Conservation (phyloP, 2,888 invertebrate species). For the Drosophila putrida region DNA sequence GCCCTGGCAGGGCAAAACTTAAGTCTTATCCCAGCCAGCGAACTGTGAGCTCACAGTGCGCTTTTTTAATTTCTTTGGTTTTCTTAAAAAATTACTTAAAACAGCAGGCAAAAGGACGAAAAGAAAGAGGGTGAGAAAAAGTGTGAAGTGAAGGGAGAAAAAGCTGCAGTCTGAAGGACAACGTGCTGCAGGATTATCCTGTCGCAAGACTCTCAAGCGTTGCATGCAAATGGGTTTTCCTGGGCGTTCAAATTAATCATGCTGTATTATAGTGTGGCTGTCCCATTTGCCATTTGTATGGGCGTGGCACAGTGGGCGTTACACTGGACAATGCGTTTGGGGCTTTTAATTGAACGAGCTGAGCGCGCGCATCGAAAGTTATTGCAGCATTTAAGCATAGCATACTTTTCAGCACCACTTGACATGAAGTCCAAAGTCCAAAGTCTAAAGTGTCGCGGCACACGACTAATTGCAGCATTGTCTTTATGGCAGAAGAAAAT, state of each 20-base stretch:
- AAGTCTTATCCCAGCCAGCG: conserved; percentile 67
- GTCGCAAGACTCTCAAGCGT: conserved; percentile 58
- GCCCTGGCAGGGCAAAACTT: conserved; percentile 57
- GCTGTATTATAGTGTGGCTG: conserved; percentile 45
- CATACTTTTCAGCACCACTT: conserved; percentile 53
- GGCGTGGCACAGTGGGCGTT: conserved; percentile 17
- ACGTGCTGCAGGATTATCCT: conserved; percentile 67
- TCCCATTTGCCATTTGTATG: background rate
- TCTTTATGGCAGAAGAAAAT: conserved; percentile 29
- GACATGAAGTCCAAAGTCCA: conserved; percentile 31
- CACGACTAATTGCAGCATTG: conserved; percentile 68
- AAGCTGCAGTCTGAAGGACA: conserved; percentile 36
- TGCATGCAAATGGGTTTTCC: conserved; percentile 65
- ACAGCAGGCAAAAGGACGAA: conserved; percentile 9
- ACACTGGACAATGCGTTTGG: conserved; percentile 31
- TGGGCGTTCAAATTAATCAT: conserved; percentile 73
- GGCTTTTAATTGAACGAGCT: conserved; percentile 47
- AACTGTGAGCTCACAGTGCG: background rate
- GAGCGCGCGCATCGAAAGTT: conserved; percentile 3
- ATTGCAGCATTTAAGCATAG: conserved; percentile 27
- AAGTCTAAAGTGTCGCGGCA: conserved; percentile 29
- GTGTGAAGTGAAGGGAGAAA: background rate
- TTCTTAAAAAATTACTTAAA: conserved; percentile 75
- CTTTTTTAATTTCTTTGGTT: conserved; percentile 67
- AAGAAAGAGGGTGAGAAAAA: conserved; percentile 1